These are phyloP conservation scores for Pantherophis alleghaniensis DNA, from an alignment of 2,797 vertebrate genomes.

Conservation along the genomic window DNA sequence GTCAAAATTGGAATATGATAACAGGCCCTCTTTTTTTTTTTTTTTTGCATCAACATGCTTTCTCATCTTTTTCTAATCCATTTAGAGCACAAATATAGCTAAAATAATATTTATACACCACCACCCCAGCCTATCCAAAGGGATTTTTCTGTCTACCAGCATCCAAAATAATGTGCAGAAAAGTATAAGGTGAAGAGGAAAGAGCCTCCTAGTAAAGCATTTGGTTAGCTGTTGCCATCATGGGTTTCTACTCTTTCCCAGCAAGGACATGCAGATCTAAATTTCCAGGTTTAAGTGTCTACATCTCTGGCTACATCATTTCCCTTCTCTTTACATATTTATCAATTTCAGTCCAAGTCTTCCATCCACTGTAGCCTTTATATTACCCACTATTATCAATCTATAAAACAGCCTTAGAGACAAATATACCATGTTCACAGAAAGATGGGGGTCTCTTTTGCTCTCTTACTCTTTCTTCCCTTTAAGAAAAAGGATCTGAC, in stretches of 20 bases:
- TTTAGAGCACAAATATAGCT: constrained; percentile 21
- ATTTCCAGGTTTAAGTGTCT: neutral
- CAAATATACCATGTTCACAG: neutral
- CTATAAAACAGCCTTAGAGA: neutral
- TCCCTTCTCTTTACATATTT: neutral
- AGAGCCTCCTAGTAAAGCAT: neutral
- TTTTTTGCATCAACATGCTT: neutral
- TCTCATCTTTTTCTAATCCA: neutral
- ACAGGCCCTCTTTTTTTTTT: neutral
- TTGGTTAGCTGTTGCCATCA: neutral
- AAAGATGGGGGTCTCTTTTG: neutral
- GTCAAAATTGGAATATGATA: neutral
- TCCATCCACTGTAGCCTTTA: neutral
- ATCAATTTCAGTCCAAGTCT: neutral
- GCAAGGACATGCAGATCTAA: neutral
- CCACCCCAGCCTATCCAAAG: neutral
- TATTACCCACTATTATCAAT: neutral
- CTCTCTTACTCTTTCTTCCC: neutral
- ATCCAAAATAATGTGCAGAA: neutral
- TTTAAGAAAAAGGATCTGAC: neutral
- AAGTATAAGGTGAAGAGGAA: neutral
- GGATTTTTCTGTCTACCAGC: neutral
- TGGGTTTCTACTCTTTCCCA: constrained; percentile 8
- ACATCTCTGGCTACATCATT: neutral
- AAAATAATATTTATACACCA: constrained; percentile 12